These are phyloP conservation scores for Lithobates pipiens DNA, from an alignment of 2,797 vertebrate genomes.

Conservation along the genomic window DNA sequence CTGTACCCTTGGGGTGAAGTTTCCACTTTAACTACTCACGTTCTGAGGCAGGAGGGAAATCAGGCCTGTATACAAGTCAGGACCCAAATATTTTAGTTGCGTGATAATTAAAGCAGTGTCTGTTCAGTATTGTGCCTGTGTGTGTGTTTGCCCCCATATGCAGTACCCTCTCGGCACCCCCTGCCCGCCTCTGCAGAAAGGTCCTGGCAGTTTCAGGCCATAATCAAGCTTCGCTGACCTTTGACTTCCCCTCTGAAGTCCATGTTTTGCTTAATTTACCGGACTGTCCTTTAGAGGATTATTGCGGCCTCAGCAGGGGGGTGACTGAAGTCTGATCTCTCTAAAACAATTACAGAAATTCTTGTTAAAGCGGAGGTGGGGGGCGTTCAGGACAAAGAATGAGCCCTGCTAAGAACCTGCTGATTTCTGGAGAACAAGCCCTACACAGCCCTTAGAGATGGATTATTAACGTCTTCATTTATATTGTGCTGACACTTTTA, in stretches of 20 bases:
- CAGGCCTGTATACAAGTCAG: no score
- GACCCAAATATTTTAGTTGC: no score
- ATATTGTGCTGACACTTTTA: no score
- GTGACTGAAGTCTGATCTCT: not conserved
- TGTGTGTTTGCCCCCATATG: not conserved
- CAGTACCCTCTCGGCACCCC: not conserved
- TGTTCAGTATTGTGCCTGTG: no score
- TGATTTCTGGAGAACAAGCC: no score
- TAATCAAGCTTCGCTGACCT: constrained; percentile 14
- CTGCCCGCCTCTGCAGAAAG: not conserved
- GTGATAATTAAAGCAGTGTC: no score
- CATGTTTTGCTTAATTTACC: constrained; percentile 40
- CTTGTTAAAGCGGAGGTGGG: not conserved
- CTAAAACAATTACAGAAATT: constrained; percentile 15
- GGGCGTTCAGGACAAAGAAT: not conserved
- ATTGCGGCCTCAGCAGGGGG: not conserved
- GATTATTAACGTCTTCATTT: no score
- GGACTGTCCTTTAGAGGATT: constrained; percentile 5
- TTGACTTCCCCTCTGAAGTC: not conserved
- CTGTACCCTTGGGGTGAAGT: no score
- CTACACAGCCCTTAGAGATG: no score
- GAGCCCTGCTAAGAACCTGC: no score
- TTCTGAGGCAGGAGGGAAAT: no score
- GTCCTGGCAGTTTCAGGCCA: not conserved
- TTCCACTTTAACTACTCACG: no score